Evolutionary conservation across 2,797 vertebrate species (phyloP).

Genomic region (Anisognathus igniventris): DNA sequence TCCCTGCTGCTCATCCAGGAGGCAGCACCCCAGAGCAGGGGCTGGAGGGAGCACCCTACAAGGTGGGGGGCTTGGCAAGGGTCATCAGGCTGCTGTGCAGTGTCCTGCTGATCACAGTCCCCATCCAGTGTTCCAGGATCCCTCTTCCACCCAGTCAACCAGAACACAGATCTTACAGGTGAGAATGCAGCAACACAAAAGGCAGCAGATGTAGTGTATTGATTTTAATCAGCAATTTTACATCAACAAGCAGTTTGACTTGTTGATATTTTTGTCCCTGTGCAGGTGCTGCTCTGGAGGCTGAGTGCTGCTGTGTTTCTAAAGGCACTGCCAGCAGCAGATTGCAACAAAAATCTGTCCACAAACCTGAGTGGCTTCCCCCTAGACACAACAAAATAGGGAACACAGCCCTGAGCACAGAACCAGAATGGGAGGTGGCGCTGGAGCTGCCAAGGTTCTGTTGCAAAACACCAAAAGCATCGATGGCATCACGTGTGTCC

Average conservation of each 20-base stretch:
- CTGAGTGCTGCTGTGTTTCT: neutral
- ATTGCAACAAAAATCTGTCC: neutral
- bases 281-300: neutral
- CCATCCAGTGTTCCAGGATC: neutral
- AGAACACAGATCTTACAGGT: neutral
- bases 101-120: neutral
- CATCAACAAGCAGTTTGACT: neutral
- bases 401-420: neutral
- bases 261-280: neutral
- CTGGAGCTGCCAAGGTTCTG: neutral
- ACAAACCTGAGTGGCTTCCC: neutral
- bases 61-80: neutral
- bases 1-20: neutral
- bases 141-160: neutral
- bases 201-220: neutral
- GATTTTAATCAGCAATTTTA: neutral
- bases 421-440: accelerated
- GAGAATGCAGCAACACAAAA: neutral
- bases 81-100: neutral
- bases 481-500: accelerated
- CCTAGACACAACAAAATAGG: neutral
- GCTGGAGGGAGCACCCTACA: accelerated
- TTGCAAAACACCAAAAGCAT: accelerated
- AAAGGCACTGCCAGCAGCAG: neutral
- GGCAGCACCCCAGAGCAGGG: neutral